These are phyloP conservation scores for Trachelipus rathkii DNA, from an alignment of 1,140 invertebrate genomes.

Conservation along the genomic window DNA sequence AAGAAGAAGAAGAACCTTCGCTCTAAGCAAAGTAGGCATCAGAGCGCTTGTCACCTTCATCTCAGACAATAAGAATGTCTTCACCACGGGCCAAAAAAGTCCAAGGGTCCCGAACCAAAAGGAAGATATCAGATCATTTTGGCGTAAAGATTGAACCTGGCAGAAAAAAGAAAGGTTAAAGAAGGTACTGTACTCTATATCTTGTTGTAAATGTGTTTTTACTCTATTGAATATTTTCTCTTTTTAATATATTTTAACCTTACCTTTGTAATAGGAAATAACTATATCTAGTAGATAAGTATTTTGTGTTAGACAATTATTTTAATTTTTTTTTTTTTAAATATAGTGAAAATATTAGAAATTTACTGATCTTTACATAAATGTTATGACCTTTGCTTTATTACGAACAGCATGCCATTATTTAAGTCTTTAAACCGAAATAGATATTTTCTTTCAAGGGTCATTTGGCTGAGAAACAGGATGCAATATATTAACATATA, in stretches of 20 bases:
- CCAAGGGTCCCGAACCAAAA: slow-evolving; percentile 51
- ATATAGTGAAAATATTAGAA: no score
- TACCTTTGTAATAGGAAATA: background rate
- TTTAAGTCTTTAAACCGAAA: background rate
- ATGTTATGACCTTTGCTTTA: no score
- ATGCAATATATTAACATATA: background rate
- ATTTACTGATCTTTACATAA: no score
- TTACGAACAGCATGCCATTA: background rate
- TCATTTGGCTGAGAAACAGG: no score
- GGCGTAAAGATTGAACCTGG: slow-evolving; percentile 85
- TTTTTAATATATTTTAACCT: slow-evolving; percentile 13
- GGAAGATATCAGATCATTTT: slow-evolving; percentile 86
- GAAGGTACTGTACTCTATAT: slow-evolving; percentile 65
- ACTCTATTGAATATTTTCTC: no score
- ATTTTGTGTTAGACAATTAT: background rate
- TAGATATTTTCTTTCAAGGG: no score
- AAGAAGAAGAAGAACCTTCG: no score
- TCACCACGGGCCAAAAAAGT: slow-evolving; percentile 22
- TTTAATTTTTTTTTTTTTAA: background rate
- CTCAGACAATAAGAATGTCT: slow-evolving; percentile 16
- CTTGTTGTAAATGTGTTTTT: no score
- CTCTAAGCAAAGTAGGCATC: no score
- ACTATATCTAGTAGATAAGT: background rate
- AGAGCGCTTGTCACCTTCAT: background rate
- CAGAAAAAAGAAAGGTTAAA: slow-evolving; percentile 88